Percentiles rank a stretch among this genome's conserved stretches.
Conservation (phyloP, 2,797 vertebrate genomes). For the Megalops cyprinoides region DNA sequence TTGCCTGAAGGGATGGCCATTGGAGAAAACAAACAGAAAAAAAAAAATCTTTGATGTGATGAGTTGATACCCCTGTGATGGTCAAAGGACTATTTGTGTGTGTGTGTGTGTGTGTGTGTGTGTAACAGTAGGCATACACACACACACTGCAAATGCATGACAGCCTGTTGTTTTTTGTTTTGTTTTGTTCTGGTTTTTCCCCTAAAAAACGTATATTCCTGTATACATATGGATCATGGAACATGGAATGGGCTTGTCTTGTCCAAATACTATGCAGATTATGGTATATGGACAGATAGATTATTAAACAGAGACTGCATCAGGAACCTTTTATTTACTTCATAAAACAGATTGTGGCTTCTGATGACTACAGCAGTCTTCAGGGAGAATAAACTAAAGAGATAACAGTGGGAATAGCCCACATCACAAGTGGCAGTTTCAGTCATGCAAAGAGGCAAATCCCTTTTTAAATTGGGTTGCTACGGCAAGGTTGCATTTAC, state of each 20-base stretch:
- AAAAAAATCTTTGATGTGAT: too few species aligned
- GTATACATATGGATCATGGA: too few species aligned
- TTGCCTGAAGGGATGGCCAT: too few species aligned
- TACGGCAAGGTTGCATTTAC: constrained; percentile 40
- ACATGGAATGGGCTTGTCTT: neutral
- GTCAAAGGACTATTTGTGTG: neutral
- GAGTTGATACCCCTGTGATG: too few species aligned
- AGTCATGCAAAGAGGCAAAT: constrained; percentile 35
- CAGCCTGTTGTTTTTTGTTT: neutral
- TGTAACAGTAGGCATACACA: neutral
- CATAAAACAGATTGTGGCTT: neutral
- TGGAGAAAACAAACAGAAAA: too few species aligned
- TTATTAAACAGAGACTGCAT: neutral
- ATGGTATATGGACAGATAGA: neutral
- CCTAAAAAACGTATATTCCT: too few species aligned
- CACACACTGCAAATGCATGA: neutral
- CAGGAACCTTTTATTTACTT: neutral
- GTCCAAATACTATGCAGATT: too few species aligned
- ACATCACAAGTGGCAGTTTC: constrained; percentile 35
- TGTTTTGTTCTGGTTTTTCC: too few species aligned
- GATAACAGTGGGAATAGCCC: neutral
- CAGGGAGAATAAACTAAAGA: constrained; percentile 8
- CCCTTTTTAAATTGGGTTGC: constrained; percentile 33
- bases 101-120: neutral
- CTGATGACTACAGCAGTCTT: neutral